Conservation (phyloP, 2,113 vertebrate genomes). For the Calyptommatus sinebrachiatus region DNA sequence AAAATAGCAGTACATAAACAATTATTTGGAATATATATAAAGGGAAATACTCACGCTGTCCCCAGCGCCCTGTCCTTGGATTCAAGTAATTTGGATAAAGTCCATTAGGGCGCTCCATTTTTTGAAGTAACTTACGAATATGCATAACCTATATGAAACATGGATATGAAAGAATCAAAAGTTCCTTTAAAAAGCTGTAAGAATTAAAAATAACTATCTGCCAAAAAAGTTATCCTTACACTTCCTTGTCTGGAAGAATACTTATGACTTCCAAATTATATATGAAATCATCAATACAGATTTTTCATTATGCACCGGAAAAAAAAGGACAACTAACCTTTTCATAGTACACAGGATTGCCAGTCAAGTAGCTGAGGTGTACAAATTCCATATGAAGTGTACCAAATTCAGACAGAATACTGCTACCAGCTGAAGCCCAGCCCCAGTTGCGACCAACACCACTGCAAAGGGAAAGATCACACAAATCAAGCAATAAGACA, state of each 20-base stretch:
- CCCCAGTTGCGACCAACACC: conserved; percentile 98
- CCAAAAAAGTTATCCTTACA: not conserved
- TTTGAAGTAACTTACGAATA: conserved; percentile 94
- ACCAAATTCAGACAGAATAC: conserved; percentile 96
- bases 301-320: not conserved
- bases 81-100: conserved; percentile 99
- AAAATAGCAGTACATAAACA: too few species aligned
- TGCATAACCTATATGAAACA: conserved; percentile 89
- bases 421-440: conserved; percentile 97
- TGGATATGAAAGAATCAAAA: not conserved
- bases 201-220: not conserved
- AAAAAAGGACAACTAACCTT: conserved; percentile 77
- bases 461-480: conserved; percentile 60
- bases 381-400: conserved; percentile 98
- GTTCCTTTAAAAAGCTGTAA: too few species aligned
- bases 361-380: conserved; percentile 94
- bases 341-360: conserved; percentile 91
- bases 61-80: conserved; percentile 96
- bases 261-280: not conserved
- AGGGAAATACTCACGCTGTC: conserved; percentile 89
- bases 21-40: too few species aligned
- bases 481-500: not conserved
- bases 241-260: not conserved
- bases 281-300: not conserved
- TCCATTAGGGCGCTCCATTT: conserved; percentile 98